These are phyloP conservation scores for Mesaphorura yosii DNA, from an alignment of 1,140 invertebrate genomes.

Conservation along the genomic window DNA sequence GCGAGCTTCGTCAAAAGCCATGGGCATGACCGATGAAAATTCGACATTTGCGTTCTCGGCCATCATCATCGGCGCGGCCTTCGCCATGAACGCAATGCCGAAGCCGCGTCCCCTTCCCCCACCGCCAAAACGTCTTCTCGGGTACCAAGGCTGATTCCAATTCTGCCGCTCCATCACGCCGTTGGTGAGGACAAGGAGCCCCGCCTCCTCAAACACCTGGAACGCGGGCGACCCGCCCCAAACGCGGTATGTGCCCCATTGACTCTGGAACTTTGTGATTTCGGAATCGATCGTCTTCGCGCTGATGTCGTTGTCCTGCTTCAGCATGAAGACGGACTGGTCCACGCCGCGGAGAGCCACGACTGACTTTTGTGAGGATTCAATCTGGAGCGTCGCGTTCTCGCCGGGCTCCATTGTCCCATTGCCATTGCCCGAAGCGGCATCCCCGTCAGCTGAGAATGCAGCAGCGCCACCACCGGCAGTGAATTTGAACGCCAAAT, in stretches of 20 bases:
- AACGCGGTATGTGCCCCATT: background rate
- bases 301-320: conserved; percentile 14
- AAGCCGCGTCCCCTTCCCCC: too few species aligned
- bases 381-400: background rate
- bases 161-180: conserved; percentile 30
- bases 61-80: too few species aligned
- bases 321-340: conserved; percentile 14
- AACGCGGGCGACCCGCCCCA: conserved; percentile 14
- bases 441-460: too few species aligned
- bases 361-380: background rate
- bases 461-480: background rate
- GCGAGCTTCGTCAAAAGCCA: background rate
- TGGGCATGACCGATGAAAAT: too few species aligned
- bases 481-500: background rate
- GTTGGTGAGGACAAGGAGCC: conserved; percentile 63
- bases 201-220: conserved; percentile 49
- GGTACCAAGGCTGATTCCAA: background rate
- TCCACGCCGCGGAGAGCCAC: conserved; percentile 15
- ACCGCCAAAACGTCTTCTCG: background rate
- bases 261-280: background rate
- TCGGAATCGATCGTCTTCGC: conserved; percentile 3
- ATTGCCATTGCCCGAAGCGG: too few species aligned
- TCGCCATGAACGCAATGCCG: too few species aligned
- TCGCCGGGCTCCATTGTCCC: conserved; percentile 1
- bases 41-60: too few species aligned